Evolutionary conservation across 2,113 vertebrate genomes (phyloP).

Genomic region (Dipodomys spectabilis): DNA sequence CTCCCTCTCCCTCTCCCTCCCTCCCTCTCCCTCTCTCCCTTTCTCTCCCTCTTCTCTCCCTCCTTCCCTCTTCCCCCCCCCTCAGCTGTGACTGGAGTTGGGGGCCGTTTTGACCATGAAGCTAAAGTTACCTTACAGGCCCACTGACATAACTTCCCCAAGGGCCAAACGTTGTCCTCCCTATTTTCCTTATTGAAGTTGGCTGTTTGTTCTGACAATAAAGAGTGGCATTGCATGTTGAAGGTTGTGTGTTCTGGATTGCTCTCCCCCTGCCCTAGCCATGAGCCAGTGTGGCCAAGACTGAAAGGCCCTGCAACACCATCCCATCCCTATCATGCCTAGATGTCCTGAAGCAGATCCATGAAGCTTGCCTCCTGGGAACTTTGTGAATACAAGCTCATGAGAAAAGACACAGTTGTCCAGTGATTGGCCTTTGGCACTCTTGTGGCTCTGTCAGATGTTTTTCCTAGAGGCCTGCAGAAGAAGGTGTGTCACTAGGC

Average conservation of each 20-base stretch:
- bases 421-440: not conserved
- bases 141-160: too few relatives aligned
- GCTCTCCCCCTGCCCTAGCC: not conserved
- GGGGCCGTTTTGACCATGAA: conserved; percentile 34
- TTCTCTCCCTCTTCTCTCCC: too few relatives aligned
- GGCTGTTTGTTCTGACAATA: too few relatives aligned
- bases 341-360: not conserved
- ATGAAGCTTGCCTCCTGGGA: not conserved
- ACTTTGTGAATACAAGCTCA: not conserved
- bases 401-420: not conserved
- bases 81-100: not conserved
- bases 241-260: not conserved
- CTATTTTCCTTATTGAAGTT: too few relatives aligned
- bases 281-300: not conserved
- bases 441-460: not conserved
- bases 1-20: too few relatives aligned
- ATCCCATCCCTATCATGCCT: not conserved
- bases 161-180: too few relatives aligned
- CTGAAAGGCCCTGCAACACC: not conserved
- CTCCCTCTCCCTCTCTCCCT: too few relatives aligned
- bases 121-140: not conserved
- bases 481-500: not conserved
- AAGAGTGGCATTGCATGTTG: not conserved
- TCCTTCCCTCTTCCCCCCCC: accelerated
- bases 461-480: not conserved